A percentile compares a stretch with the other conserved stretches of the same genome.
phyloP scores from a whole-genome alignment of 2,113 vertebrate genomes.

The Acinonyx jubatus region DNA sequence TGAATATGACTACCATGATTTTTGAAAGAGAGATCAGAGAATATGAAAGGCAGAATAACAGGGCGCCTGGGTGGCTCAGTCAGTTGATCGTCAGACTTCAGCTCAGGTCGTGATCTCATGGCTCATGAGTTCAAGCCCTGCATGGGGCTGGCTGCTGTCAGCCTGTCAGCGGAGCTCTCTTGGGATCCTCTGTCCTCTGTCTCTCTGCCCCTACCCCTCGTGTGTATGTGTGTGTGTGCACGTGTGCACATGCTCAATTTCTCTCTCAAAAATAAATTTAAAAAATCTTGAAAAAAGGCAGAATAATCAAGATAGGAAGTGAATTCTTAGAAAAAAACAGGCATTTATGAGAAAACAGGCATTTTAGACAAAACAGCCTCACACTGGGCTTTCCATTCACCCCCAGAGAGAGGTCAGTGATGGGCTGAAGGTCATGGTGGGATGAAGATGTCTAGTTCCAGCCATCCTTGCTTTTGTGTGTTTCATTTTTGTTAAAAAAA shows the following conservation, averaged over 20 bases:
- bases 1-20: neutral
- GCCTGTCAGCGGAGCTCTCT: too few relatives aligned
- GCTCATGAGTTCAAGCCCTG: too few relatives aligned
- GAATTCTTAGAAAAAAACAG: neutral
- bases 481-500: neutral
- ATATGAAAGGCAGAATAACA: neutral
- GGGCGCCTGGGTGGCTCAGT: too few relatives aligned
- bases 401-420: neutral
- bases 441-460: neutral
- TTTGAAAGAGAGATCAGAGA: constrained; percentile 28
- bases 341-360: neutral
- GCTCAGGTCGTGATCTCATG: too few relatives aligned
- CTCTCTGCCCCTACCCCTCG: too few relatives aligned
- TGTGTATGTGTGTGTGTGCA: too few relatives aligned
- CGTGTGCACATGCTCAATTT: too few relatives aligned
- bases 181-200: too few relatives aligned
- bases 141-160: too few relatives aligned
- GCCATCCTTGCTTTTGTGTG: neutral
- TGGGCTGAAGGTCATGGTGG: neutral
- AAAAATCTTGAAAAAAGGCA: neutral
- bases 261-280: too few relatives aligned
- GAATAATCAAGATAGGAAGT: neutral
- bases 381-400: neutral
- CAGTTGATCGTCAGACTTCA: too few relatives aligned
- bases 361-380: neutral